A percentile compares a stretch with the other conserved stretches of the same genome.
Conservation (phyloP, 2,888 invertebrate species). For the Andricus curvator region DNA sequence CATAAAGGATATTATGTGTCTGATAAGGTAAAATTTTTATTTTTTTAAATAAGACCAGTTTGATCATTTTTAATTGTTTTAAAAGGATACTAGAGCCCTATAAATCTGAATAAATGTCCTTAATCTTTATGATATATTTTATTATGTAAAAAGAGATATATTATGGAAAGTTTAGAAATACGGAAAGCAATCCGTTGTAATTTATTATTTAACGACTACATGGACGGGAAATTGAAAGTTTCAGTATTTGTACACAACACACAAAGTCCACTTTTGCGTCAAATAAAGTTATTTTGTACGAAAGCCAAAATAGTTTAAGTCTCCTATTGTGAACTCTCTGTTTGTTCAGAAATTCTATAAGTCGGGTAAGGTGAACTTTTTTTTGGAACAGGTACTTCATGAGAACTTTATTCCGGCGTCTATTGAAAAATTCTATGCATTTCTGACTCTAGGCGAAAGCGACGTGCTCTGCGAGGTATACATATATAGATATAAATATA, state of each 20-base stretch:
- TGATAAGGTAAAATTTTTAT: no score
- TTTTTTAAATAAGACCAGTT: no score
- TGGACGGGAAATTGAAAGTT: no score
- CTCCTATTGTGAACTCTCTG: not conserved
- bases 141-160: no score
- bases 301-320: not conserved
- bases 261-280: not conserved
- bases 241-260: not conserved
- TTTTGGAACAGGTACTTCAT: constrained; percentile 30
- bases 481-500: not conserved
- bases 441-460: constrained; percentile 44
- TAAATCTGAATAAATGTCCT: no score
- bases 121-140: no score
- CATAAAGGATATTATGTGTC: no score
- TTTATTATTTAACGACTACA: no score
- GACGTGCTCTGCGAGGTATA: constrained; percentile 17
- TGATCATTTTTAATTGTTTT: no score
- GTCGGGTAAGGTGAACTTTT: constrained; percentile 6
- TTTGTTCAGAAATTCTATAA: constrained; percentile 33
- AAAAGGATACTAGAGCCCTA: no score
- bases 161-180: no score
- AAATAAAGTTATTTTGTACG: not conserved
- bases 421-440: constrained; percentile 62
- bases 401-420: constrained; percentile 51
- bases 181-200: no score